Base-by-base conservation (phyloP, 1,140 invertebrate genomes). In the Drosophila sulfurigaster region DNA sequence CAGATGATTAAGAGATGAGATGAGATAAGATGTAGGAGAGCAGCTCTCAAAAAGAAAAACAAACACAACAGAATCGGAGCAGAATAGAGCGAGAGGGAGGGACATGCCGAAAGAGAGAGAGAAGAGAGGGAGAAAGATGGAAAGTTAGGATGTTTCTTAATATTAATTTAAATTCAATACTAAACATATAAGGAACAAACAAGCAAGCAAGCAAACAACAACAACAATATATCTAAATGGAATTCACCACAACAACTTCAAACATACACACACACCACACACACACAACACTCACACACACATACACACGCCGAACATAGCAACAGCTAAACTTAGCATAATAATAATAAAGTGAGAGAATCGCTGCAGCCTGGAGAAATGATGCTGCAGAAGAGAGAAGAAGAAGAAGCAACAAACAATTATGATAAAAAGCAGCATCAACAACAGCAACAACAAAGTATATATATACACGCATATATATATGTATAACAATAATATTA, bases 91-190 rank as follows among this genome's bases (percentile, higher is more conserved):
- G 20, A 25, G 20, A 32, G 28, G 30, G 45, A 28, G 51, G 30
- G 45, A 13, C 30, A 25, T 25, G 20, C 20, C 20, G 20, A 25
- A 25, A n/a, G 51, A 48, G 52, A 8, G 43, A 58, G 28, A 49
- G 51, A 35, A 49, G 16, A 49, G 46, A 32, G 48, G 16, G 43
- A n/a, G 51, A 48, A 6, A 7, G 15, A 20, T 7, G 25, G 16
- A 43, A 30, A 77, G 46, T 57, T 79, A 59, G 79, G 64, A 82
- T 77, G 82, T 82, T 86, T 88, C 82, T 82, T 82, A 82, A 82
- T 83, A 83, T 83, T 88, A 87, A 80, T 82, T 88, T 72, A 79
- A 83, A 88, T 80, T 82, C 82, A 88, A 87, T 87, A 80, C 76
- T 88, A 83, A 88, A 82, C 63, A 57, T 82, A 66, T 88, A 87